Evolutionary conservation across 2,797 vertebrate genomes (phyloP).

Genomic region (Chaunax sp.): DNA sequence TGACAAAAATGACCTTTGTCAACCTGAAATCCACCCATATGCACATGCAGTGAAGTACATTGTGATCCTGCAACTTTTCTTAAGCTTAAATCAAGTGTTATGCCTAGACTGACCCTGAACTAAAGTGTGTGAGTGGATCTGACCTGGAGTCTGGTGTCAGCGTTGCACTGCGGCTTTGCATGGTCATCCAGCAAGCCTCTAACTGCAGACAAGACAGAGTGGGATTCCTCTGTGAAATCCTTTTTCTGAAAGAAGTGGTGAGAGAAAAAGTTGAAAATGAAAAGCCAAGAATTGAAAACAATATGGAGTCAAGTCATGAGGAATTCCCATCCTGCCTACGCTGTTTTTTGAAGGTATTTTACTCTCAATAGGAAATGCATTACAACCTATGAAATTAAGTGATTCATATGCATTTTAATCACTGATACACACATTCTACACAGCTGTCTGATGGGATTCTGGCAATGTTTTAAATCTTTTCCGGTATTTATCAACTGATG

Average conservation of each 20-base stretch:
- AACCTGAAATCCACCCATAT: slow-evolving; percentile 8
- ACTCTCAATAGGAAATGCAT: too few relatives aligned
- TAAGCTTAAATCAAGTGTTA: not conserved
- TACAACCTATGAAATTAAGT: too few relatives aligned
- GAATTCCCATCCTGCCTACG: too few relatives aligned
- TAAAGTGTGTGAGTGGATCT: slow-evolving; percentile 34
- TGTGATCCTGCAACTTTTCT: not conserved
- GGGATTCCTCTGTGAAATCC: slow-evolving; percentile 78
- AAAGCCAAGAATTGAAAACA: not conserved
- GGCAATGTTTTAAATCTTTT: too few relatives aligned
- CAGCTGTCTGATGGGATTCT: too few relatives aligned
- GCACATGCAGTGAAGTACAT: not conserved
- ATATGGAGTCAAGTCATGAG: too few relatives aligned
- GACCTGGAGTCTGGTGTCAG: slow-evolving; percentile 79
- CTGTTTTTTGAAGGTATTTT: too few relatives aligned
- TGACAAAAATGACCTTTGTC: not conserved
- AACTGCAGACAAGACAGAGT: slow-evolving; percentile 62
- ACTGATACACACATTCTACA: too few relatives aligned
- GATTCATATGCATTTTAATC: too few relatives aligned
- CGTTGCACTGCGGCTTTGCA: slow-evolving; percentile 42
- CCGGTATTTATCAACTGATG: too few relatives aligned
- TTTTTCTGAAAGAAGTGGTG: slow-evolving; percentile 75
- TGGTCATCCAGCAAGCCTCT: slow-evolving; percentile 59
- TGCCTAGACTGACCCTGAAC: not conserved
- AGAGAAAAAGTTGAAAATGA: slow-evolving; percentile 1